A percentile compares a stretch with the other conserved stretches of the same genome.
These are phyloP conservation scores for Poicephalus meyeri DNA, from an alignment of 2,113 vertebrate species.

Conservation along the genomic window DNA sequence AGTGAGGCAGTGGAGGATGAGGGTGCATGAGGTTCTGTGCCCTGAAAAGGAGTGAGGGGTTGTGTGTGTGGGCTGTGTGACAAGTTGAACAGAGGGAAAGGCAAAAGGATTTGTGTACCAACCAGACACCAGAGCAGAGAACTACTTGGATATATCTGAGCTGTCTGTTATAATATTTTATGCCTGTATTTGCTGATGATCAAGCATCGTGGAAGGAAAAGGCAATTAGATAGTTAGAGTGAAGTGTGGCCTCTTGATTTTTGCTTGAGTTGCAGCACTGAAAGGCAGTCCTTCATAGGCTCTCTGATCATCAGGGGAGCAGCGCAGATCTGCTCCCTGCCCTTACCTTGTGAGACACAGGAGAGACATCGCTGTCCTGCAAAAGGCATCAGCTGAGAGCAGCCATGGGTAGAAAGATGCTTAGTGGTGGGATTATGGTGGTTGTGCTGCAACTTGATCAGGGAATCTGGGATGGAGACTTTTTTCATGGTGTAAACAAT, in stretches of 20 bases:
- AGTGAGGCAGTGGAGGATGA: background rate
- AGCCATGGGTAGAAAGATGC: background rate
- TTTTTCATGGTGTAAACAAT: background rate
- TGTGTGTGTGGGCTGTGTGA: background rate
- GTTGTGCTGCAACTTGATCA: background rate
- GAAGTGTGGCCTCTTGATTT: background rate
- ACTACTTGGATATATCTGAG: background rate
- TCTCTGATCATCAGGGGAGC: background rate
- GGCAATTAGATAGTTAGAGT: background rate
- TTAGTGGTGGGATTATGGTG: background rate
- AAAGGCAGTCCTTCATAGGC: background rate
- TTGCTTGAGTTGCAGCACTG: background rate
- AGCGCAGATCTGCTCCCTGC: background rate
- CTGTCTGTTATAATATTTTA: background rate
- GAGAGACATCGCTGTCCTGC: background rate
- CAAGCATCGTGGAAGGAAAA: background rate
- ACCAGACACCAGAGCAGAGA: background rate
- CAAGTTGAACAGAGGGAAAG: background rate
- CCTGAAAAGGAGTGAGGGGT: background rate
- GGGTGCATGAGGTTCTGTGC: background rate
- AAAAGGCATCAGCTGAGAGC: background rate
- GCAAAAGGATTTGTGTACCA: background rate
- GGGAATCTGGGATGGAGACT: background rate
- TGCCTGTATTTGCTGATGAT: background rate
- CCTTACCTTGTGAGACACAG: background rate